Base-by-base conservation (phyloP, 2,888 invertebrate species). In the Ptychoptera albimana region DNA sequence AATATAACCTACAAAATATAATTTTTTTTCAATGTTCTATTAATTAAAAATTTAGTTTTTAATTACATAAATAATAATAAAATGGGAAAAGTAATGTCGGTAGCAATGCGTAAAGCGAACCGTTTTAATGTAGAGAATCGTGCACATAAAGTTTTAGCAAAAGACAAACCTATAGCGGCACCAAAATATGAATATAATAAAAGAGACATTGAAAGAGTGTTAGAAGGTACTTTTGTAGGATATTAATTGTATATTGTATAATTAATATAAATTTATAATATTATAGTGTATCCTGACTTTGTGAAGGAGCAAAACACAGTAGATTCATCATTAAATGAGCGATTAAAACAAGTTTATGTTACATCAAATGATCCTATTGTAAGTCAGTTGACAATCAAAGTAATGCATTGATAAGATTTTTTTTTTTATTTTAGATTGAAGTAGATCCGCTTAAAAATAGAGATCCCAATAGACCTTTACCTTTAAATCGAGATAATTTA, bases 111-210 rank as follows among this genome's bases (percentile, higher is more conserved):
- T 48, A 79, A 80, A 13, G 54, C 71, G 12, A 75, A 74, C 58
- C 73, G 77, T 23, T 82, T 77, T 54, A 86, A 87, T 63, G 71
- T 82, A 2, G 86, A 84, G 59, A 79, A 73, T 60, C 74, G 87
- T 49, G 84, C 83, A 23, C 77, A 79, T 54, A 77, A 76, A 54
- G 63, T 78, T 14, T 73, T 88, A 50, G 75, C 77, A 38, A 81
- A 81, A 57, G 72, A 69, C 5, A 64, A 61, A 48, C 69, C 72
- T 13, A 65, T 64, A 32, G 72, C 77, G 29, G 85, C 88, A n/a
- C 87, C 87, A 0, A 72, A 65, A 55, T 74, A 75, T 60, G 69
- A 75, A 16, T 64, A 71, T 2, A 75, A 76, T 50, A 50, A 74
- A 37, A 68, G 72, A 53, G 77, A 79, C 59, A 68, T 79, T 54